phyloP scores from a whole-genome alignment of 2,888 invertebrate species.

The Cerastoderma edule region DNA sequence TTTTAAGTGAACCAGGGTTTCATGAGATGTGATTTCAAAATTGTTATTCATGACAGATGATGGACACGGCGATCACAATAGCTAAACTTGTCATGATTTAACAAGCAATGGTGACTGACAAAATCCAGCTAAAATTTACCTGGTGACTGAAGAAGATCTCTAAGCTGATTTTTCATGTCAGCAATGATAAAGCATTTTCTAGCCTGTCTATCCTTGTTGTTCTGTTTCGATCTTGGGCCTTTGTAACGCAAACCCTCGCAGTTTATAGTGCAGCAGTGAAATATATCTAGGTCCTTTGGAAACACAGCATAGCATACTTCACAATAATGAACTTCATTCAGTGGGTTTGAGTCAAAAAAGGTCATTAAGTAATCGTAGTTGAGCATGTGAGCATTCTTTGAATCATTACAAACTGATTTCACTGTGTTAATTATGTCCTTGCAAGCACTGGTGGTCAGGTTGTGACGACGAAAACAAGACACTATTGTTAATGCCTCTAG shows the following conservation, averaged over 20 bases:
- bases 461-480: slow-evolving; percentile 41
- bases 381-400: slow-evolving; percentile 25
- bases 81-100: no score
- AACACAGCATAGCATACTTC: slow-evolving; percentile 13
- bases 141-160: slow-evolving; percentile 28
- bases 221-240: slow-evolving; percentile 25
- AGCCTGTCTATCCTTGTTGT: slow-evolving; percentile 21
- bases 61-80: no score
- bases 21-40: no score
- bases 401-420: slow-evolving; percentile 33
- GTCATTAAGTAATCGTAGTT: slow-evolving; percentile 34
- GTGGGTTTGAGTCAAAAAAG: background rate
- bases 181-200: slow-evolving; percentile 31
- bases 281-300: slow-evolving; percentile 29
- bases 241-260: slow-evolving; percentile 27
- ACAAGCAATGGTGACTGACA: no score
- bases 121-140: no score
- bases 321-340: slow-evolving; percentile 33
- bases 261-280: slow-evolving; percentile 22
- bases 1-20: no score
- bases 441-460: slow-evolving; percentile 32
- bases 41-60: no score
- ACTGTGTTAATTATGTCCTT: slow-evolving; percentile 40
- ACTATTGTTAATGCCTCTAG: slow-evolving; percentile 38
- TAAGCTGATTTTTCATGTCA: slow-evolving; percentile 38